Evolutionary conservation across 2,113 vertebrate species (phyloP).

Genomic region (Neolamprologus devosi): DNA sequence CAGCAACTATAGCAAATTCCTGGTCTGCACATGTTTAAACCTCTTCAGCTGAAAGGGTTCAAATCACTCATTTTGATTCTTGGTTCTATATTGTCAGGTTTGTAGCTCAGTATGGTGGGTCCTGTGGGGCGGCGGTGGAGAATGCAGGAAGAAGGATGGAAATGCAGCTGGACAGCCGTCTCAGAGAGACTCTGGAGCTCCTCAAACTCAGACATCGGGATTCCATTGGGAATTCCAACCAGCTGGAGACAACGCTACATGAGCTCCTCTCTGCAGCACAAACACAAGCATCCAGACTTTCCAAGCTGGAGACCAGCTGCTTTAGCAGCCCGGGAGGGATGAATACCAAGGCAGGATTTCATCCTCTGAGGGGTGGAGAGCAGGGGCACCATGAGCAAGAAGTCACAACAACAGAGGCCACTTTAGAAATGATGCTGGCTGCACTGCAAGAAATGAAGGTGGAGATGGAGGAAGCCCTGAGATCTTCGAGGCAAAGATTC

Average conservation of each 20-base stretch:
- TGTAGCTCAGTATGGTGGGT: conserved; percentile 49
- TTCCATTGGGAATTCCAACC: conserved; percentile 15
- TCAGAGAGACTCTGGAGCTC: conserved; percentile 49
- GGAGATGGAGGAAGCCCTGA: conserved; percentile 61
- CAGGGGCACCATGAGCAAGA: conserved; percentile 1
- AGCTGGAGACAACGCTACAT: conserved; percentile 58
- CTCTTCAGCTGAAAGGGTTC: neutral
- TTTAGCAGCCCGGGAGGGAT: neutral
- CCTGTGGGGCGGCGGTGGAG: conserved; percentile 50
- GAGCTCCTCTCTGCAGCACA: conserved; percentile 67
- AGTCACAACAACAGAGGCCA: neutral
- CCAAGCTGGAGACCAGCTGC: conserved; percentile 71
- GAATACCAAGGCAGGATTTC: conserved; percentile 27
- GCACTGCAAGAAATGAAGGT: conserved; percentile 59
- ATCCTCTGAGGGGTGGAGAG: neutral
- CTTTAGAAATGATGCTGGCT: conserved; percentile 17
- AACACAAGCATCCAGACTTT: conserved; percentile 62
- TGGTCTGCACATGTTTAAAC: neutral
- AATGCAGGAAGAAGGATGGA: conserved; percentile 45
- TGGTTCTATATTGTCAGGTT: conserved; percentile 42
- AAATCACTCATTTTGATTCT: neutral
- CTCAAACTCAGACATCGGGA: neutral
- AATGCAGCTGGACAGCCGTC: conserved; percentile 56
- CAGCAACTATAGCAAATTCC: neutral
- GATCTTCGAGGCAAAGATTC: conserved; percentile 49